Percentiles rank a stretch among this genome's conserved stretches.
Conservation (phyloP, 1,140 invertebrate genomes). For the Drosophila arawakana region DNA sequence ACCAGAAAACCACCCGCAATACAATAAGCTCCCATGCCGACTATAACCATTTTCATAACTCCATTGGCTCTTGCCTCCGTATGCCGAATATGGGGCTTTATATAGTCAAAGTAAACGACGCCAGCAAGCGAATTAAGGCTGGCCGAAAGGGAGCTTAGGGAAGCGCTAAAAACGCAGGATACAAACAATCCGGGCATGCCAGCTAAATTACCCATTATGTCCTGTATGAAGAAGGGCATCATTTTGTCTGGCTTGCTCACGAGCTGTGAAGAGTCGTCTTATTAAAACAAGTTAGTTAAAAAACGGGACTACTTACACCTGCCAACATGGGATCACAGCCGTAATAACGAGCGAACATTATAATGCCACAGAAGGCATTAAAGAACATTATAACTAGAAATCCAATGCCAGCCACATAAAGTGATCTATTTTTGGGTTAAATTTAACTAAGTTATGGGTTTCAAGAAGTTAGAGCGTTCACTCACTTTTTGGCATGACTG, state of each 20-base stretch:
- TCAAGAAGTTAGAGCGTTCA: not conserved
- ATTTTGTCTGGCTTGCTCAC: conserved; percentile 86
- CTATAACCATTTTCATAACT: conserved; percentile 87
- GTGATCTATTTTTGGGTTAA: conserved; percentile 70
- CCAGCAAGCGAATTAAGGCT: conserved; percentile 91
- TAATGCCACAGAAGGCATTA: conserved; percentile 88
- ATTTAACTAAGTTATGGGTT: not conserved
- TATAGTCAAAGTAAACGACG: conserved; percentile 90
- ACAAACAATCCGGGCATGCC: conserved; percentile 89
- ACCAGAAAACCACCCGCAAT: conserved; percentile 87
- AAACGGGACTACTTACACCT: conserved; percentile 83
- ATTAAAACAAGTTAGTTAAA: not conserved
- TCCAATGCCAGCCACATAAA: conserved; percentile 85
- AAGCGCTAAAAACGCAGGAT: conserved; percentile 89
- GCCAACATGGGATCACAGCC: conserved; percentile 90
- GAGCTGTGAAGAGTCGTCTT: conserved; percentile 45
- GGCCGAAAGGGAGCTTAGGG: conserved; percentile 89
- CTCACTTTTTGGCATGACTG: conserved; percentile 65
- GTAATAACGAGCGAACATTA: conserved; percentile 90
- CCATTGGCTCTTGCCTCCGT: conserved; percentile 86
- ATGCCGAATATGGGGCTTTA: conserved; percentile 86
- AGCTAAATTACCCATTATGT: conserved; percentile 86
- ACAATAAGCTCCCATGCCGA: conserved; percentile 86
- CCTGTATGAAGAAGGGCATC: conserved; percentile 88
- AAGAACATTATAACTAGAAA: conserved; percentile 85